Evolutionary conservation across 2,113 vertebrate genomes (phyloP).

Genomic region (Chlorodrepanis virens): DNA sequence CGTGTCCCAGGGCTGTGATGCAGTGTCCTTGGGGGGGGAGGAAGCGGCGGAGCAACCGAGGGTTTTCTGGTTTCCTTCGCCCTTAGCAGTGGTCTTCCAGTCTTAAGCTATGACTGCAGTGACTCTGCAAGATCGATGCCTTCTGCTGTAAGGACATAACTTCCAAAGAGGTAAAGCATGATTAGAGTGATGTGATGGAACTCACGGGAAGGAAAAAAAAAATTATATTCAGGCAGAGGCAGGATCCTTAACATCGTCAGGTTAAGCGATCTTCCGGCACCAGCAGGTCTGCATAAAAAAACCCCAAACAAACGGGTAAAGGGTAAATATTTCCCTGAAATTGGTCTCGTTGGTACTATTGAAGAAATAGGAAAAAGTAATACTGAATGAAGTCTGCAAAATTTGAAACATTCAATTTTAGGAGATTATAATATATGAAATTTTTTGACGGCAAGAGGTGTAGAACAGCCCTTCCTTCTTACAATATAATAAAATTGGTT

Average conservation of each 20-base stretch:
- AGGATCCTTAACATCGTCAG: not conserved
- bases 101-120: not conserved
- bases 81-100: not conserved
- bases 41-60: not conserved
- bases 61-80: not conserved
- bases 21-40: not conserved
- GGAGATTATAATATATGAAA: not conserved
- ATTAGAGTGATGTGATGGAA: not conserved
- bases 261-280: not conserved
- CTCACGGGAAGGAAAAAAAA: not conserved
- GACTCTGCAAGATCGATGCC: constrained; percentile 4
- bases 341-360: not conserved
- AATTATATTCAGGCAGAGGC: not conserved
- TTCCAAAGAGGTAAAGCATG: not conserved
- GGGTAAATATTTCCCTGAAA: not conserved
- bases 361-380: not conserved
- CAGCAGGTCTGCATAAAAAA: not conserved
- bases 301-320: rapidly evolving
- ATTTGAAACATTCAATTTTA: not conserved
- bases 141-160: not conserved
- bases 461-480: not conserved
- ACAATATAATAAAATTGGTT: not conserved
- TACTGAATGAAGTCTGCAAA: not conserved
- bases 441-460: not conserved
- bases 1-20: rapidly evolving